Base-by-base conservation (phyloP, 37 sponge, comb jelly and placozoan species). In the Sycon ciliatum region DNA sequence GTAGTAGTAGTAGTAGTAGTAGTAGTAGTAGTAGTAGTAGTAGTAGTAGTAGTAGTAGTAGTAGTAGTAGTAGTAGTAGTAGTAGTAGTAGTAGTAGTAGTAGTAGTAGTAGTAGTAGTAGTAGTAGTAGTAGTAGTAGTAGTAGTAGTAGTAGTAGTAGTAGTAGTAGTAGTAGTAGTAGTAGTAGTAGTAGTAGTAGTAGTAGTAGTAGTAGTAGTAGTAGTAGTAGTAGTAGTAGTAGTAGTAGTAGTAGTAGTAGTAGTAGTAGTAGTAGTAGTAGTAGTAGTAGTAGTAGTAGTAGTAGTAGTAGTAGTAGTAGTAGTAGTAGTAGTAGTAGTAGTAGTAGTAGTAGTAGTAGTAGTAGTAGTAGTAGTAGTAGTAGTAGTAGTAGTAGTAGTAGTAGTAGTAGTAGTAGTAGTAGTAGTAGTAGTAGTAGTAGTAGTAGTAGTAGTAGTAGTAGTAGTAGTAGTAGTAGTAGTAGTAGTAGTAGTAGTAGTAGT, bases 1-100 rank as follows among this genome's bases (percentile, higher is more conserved):
- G 52, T 46, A 46, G 52, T 46, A 46, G 52, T 46, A 46, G 52
- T 46, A 46, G 52, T 46, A 46, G 52, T 46, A 46, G 52, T 46
- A 46, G 52, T 46, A 46, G 52, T 46, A 46, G 52, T 46, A 46
- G 52, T 46, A 46, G 52, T 46, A 46, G 52, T 46, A 46, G 52
- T 46, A 46, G 52, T 46, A 46, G 52, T 46, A 46, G 52, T 46
- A 46, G 52, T 46, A 46, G 52, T 46, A 46, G 52, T 46, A 46
- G 52, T 46, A 46, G 52, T 46, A 46, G 52, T 46, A 46, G 52
- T 46, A 46, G 52, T 46, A 46, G 52, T 46, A 46, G 52, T 46
- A 46, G 52, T 46, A 46, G 52, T 46, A 46, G 52, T 46, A 46
- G 52, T 46, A 46, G 52, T 46, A 46, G 52, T 46, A 46, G 52